phyloP scores from a whole-genome alignment of 2,888 invertebrate genomes.

The Gastrophysa polygoni region DNA sequence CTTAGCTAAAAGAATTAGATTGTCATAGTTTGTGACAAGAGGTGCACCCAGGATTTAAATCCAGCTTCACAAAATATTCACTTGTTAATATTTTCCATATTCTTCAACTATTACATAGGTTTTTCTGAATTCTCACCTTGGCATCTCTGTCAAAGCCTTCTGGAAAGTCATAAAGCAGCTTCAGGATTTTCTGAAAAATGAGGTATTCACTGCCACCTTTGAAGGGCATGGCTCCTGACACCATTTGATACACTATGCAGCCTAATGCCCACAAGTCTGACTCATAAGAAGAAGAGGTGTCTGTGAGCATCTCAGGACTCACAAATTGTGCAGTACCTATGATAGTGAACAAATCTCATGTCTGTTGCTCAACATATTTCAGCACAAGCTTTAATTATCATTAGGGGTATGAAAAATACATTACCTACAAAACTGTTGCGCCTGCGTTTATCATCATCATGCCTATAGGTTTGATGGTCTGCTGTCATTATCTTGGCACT shows the following conservation, averaged over 20 bases:
- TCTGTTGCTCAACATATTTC: too few relatives aligned
- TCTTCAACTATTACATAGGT: too few relatives aligned
- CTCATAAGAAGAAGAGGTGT: conserved; percentile 74
- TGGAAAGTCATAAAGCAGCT: conserved; percentile 89
- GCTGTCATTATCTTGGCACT: conserved; percentile 81
- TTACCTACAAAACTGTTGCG: conserved; percentile 63
- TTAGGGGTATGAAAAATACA: too few relatives aligned
- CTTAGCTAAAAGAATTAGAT: too few relatives aligned
- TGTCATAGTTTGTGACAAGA: too few relatives aligned
- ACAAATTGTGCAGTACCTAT: conserved; percentile 97
- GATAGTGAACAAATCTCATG: conserved; percentile 64
- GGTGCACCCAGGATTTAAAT: too few relatives aligned
- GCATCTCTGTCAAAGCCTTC: conserved; percentile 86
- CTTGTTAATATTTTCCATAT: too few relatives aligned
- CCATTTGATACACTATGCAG: conserved; percentile 96
- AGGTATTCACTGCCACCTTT: conserved; percentile 88
- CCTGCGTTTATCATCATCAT: conserved; percentile 53
- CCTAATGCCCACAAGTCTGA: conserved; percentile 98
- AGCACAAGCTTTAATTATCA: too few relatives aligned
- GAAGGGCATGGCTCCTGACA: conserved; percentile 69
- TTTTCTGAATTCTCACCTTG: too few relatives aligned
- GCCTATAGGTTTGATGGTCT: conserved; percentile 37
- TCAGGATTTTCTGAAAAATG: conserved; percentile 94
- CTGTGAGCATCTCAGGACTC: conserved; percentile 92
- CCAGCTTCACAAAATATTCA: too few relatives aligned